Conservation (phyloP, 1,140 invertebrate species). For the Danaus melanippus region DNA sequence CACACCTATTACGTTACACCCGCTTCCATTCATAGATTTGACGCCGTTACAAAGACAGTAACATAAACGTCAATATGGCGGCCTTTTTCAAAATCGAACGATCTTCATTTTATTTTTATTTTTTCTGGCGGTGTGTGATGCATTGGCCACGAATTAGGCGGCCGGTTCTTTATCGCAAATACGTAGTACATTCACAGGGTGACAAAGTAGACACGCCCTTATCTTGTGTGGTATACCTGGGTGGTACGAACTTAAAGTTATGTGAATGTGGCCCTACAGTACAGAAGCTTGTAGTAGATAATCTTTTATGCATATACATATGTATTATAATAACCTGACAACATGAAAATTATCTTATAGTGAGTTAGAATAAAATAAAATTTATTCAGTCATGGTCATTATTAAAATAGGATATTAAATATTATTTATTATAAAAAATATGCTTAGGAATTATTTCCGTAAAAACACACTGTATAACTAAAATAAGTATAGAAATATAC, state of each 20-base stretch:
- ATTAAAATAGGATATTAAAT: not conserved
- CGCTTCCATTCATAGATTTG: conserved; percentile 50
- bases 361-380: too few species aligned
- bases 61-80: conserved; percentile 63
- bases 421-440: not conserved
- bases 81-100: conserved; percentile 58
- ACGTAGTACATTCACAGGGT: conserved; percentile 39
- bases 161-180: conserved; percentile 40
- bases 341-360: too few species aligned
- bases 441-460: too few species aligned
- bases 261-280: not conserved
- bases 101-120: conserved; percentile 58
- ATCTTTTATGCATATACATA: too few species aligned
- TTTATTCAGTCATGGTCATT: not conserved
- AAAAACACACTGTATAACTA: too few species aligned
- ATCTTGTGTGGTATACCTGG: conserved; percentile 61
- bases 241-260: conserved; percentile 32
- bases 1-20: conserved; percentile 65
- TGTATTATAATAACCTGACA: too few species aligned
- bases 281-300: not conserved
- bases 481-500: too few species aligned
- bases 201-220: conserved; percentile 62
- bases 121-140: conserved; percentile 53
- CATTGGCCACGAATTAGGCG: conserved; percentile 64
- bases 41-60: conserved; percentile 58